Conservation (phyloP, 1,140 invertebrate species). For the Triops longicaudatus region DNA sequence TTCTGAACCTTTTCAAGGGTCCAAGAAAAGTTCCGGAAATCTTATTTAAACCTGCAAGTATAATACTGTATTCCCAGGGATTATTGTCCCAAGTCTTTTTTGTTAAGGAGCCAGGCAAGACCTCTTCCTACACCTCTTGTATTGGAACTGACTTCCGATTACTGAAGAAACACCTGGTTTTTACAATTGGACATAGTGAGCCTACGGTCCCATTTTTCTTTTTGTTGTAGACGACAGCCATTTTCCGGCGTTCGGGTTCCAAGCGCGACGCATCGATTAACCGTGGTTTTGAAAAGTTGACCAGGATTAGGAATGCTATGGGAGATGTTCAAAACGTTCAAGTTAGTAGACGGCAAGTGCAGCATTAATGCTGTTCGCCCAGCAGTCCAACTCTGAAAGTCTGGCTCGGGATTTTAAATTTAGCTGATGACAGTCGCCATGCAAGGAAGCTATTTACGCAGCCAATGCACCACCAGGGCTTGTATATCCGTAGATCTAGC, state of each 20-base stretch:
- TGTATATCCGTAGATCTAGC: not conserved
- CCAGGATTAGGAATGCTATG: no score
- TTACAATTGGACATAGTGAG: not conserved
- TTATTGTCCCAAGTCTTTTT: not conserved
- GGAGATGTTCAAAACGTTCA: not conserved
- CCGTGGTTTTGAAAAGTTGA: no score
- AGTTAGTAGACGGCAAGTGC: not conserved
- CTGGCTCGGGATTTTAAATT: slow-evolving; percentile 7
- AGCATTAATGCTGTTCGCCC: not conserved
- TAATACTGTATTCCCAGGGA: not conserved
- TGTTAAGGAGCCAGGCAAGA: not conserved
- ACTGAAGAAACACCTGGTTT: not conserved
- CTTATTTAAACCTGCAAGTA: not conserved
- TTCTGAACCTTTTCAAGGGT: not conserved
- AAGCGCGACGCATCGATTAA: no score
- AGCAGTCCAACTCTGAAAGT: not conserved
- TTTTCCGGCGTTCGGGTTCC: no score
- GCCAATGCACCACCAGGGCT: not conserved
- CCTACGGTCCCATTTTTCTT: no score
- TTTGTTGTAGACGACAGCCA: no score
- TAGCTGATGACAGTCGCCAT: slow-evolving; percentile 7
- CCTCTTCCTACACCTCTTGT: not conserved
- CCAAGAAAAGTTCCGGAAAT: not conserved
- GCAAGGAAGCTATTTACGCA: slow-evolving; percentile 14
- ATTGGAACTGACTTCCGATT: slow-evolving; percentile 1